A percentile compares a stretch with the other conserved stretches of the same genome.
These are phyloP conservation scores for Drosophila suboccidentalis DNA, from an alignment of 2,888 invertebrate species.

Conservation along the genomic window DNA sequence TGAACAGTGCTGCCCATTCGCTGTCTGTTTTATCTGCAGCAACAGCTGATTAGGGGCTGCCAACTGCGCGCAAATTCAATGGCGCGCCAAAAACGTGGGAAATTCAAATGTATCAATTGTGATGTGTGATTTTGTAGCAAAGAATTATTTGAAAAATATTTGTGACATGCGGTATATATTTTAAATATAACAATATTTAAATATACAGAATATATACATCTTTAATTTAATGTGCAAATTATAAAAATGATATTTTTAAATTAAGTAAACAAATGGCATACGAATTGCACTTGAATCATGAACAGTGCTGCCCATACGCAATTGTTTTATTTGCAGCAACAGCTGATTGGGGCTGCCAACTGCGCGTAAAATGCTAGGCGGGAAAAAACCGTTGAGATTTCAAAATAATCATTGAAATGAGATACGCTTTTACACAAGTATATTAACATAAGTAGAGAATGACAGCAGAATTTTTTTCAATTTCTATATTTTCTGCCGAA, in stretches of 20 bases:
- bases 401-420: neutral
- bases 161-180: too few relatives aligned
- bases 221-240: too few relatives aligned
- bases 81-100: neutral
- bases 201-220: neutral
- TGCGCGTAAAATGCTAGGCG: neutral
- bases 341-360: slow-evolving; percentile 48
- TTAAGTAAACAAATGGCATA: slow-evolving; percentile 56
- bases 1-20: slow-evolving; percentile 39
- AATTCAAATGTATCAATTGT: neutral
- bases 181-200: neutral
- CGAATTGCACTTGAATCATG: slow-evolving; percentile 27
- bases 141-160: too few relatives aligned
- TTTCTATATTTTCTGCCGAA: too few relatives aligned
- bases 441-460: too few relatives aligned
- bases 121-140: too few relatives aligned
- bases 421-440: too few relatives aligned
- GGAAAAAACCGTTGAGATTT: neutral
- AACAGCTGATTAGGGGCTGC: slow-evolving; percentile 55
- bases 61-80: neutral
- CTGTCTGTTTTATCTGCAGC: neutral
- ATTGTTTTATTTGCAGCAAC: slow-evolving; percentile 21
- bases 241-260: neutral
- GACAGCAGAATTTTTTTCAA: too few relatives aligned
- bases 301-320: slow-evolving; percentile 37